Evolutionary conservation across 2,888 invertebrate species (phyloP), one percentile per base, ranked within the genome.

Genomic region (Aplocera efformata): DNA sequence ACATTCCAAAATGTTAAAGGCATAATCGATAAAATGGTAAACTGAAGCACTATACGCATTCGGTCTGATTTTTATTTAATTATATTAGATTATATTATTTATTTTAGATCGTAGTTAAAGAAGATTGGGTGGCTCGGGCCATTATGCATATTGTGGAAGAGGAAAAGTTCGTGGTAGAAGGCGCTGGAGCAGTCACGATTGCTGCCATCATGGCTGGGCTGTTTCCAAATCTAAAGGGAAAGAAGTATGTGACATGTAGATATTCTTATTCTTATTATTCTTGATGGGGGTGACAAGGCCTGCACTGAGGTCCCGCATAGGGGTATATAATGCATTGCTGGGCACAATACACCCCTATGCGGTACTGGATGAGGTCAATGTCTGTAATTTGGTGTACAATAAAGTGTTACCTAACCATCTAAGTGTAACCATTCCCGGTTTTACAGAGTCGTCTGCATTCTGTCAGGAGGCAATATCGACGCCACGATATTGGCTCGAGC

Each of bases 381-480:
- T n/a, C n/a, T n/a, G n/a, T n/a, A n/a, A n/a, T n/a, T n/a, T n/a
- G n/a, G n/a, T n/a, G n/a, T n/a, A n/a, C n/a, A n/a, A n/a, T n/a
- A n/a, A n/a, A n/a, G n/a, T n/a, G n/a, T n/a, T n/a, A n/a, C n/a
- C n/a, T n/a, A n/a, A n/a, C n/a, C n/a, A n/a, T n/a, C n/a, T n/a
- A n/a, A n/a, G n/a, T n/a, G n/a, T n/a, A n/a, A n/a, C n/a, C n/a
- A n/a, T n/a, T n/a, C n/a, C n/a, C n/a, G n/a, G 28, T 7, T 40
- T 44, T 42, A 36, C 61, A 96, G 97, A 66, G 95, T 97, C 22
- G 96, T 95, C 1, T 85, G 95, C 31, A 89, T 95, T 10, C 72
- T 96, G 1, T 93, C 94, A 63, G 96, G 96, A 1, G 97, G 97
- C 33, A 98, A 97, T 78, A 97, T 98, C 44, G 96, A 97, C 70